Evolutionary conservation across 2,113 vertebrate species (phyloP).

Genomic region (Pituophis catenifer): DNA sequence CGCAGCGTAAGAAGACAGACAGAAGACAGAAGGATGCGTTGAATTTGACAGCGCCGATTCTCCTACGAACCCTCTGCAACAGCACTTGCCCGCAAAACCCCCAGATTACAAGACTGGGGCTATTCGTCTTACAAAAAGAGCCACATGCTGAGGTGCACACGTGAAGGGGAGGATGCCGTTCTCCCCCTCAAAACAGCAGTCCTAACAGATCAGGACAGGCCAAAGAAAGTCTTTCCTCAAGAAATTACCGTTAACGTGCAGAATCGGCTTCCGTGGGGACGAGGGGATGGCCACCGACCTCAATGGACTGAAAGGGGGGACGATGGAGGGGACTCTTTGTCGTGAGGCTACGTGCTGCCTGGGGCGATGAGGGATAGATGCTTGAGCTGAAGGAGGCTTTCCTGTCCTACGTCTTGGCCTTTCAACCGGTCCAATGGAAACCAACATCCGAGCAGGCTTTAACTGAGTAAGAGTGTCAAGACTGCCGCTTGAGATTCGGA

Average conservation of each 20-base stretch:
- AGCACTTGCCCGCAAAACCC: background rate
- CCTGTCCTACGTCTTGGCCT: too few relatives aligned
- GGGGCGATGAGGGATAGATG: too few relatives aligned
- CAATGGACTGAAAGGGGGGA: background rate
- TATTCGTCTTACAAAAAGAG: background rate
- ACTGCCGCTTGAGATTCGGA: background rate
- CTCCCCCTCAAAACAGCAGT: background rate
- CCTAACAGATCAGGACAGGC: background rate
- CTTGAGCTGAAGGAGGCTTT: too few relatives aligned
- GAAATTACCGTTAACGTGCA: background rate
- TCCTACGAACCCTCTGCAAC: background rate
- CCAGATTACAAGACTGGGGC: background rate
- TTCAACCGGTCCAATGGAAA: background rate
- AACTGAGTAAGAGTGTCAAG: background rate
- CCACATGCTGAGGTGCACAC: background rate
- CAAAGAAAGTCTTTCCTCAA: background rate
- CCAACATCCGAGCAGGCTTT: background rate
- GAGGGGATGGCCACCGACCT: background rate
- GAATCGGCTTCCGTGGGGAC: background rate
- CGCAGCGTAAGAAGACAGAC: too few relatives aligned
- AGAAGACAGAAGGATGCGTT: background rate
- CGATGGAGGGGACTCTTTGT: too few relatives aligned
- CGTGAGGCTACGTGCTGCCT: too few relatives aligned
- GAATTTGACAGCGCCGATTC: background rate
- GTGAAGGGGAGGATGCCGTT: background rate